Base-by-base conservation (phyloP, 2,888 invertebrate species). In the Agapetus fuscipes region DNA sequence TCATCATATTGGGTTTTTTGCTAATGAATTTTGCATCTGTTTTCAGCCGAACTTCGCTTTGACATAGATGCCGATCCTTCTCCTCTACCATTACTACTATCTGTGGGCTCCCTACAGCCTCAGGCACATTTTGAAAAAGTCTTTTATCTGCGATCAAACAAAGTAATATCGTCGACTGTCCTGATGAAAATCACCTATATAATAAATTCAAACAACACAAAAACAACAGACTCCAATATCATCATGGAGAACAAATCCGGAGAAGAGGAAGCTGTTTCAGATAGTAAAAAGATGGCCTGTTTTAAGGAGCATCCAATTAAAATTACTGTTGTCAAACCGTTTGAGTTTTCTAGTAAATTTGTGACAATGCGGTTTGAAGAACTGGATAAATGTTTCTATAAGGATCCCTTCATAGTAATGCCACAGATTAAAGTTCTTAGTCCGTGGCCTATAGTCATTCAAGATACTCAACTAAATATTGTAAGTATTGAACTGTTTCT, bases 371-470 rank as follows among this genome's bases (percentile, higher is more conserved):
- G 76, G 47, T 80, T 82, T 53, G 77, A 77, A 54, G 70, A 76
- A 14, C 64, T 80, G 43, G 62, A 71, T 3, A 80, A 77, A 54
- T 77, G 79, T 50, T 81, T 78, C 57, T 69, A 77, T 17, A 72
- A 74, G 50, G 82, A 83, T 56, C 71, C 78, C 3, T 77, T 82
- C 52, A 70, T 79, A 50, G 66, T 80, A 12, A 78, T 80, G 76
- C 79, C 80, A 31, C 72, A 76, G 51, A 71, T 83, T 32, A 75
- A 71, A 50, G 80, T 79, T 49, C 57, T 74, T 34, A 81, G 83
- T 41, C 81, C 81, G 2, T 82, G 80, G 78, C 76, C 80, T 35
- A 69, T 83, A 44, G 53, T 71, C 20, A 78, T 83, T 52, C 65
- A 79, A 51, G 67, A 74, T 53, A 78, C 82, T 30, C 71, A 71